phyloP scores from a whole-genome alignment of 2,888 invertebrate genomes.

The Dasysyrphus albostriatus region DNA sequence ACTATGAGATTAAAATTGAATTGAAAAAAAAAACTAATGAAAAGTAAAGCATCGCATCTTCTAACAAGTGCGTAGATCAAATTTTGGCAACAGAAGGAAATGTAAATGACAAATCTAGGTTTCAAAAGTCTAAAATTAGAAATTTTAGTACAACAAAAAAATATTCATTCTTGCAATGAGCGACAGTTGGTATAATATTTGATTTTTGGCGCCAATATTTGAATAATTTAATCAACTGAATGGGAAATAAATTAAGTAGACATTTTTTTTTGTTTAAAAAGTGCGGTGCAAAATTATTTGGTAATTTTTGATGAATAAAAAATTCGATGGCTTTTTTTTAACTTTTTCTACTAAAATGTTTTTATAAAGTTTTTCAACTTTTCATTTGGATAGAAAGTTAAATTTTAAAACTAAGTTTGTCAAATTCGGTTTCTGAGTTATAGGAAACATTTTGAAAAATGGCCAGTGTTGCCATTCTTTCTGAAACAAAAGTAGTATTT shows the following conservation, averaged over 20 bases:
- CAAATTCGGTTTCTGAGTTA: too few species aligned
- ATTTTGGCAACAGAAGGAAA: neutral
- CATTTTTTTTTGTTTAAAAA: neutral
- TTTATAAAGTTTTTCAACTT: too few species aligned
- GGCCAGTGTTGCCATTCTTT: too few species aligned
- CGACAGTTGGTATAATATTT: neutral
- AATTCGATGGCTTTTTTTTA: too few species aligned
- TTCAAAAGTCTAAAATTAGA: neutral
- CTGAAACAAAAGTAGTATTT: too few species aligned
- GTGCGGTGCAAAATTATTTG: neutral
- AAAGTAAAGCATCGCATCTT: neutral
- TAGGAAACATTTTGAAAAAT: too few species aligned
- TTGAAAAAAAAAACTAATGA: neutral
- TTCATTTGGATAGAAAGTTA: too few species aligned
- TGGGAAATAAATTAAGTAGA: neutral
- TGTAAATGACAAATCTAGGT: slow-evolving; percentile 16
- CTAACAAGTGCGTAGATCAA: neutral
- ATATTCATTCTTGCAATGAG: neutral
- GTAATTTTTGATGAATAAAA: neutral
- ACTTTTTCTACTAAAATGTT: too few species aligned
- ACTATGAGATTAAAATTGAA: neutral
- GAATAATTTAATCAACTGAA: slow-evolving; percentile 24
- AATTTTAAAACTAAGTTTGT: too few species aligned
- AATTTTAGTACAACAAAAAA: neutral
- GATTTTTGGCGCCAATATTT: slow-evolving; percentile 20